Percentiles rank a stretch among this genome's conserved stretches.
phyloP scores from a whole-genome alignment of 2,113 vertebrate species.

The Melospiza melodia region DNA sequence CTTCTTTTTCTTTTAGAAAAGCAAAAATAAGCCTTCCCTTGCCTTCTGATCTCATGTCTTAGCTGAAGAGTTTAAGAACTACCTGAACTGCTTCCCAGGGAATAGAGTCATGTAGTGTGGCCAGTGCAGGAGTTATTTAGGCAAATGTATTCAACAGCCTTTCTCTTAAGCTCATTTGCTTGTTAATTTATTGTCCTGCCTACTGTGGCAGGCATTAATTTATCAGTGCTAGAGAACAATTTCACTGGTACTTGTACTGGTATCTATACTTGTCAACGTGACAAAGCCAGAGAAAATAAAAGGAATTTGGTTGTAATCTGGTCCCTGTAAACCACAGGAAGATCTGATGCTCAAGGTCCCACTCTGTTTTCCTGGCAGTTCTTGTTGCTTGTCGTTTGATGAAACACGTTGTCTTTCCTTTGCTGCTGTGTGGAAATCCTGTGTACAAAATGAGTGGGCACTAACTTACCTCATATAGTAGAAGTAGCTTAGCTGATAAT shows the following conservation, averaged over 20 bases:
- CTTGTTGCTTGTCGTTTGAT: background rate
- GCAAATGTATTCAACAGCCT: background rate
- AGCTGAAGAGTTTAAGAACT: background rate
- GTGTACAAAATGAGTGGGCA: background rate
- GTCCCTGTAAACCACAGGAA: background rate
- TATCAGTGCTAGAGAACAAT: background rate
- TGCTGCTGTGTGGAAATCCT: background rate
- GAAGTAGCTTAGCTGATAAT: background rate
- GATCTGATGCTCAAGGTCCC: background rate
- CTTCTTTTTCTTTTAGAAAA: background rate
- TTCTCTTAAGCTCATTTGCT: background rate
- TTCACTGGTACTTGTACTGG: background rate
- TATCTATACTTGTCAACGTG: background rate
- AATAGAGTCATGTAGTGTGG: background rate
- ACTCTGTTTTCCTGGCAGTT: background rate
- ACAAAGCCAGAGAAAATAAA: background rate
- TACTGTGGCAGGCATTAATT: background rate
- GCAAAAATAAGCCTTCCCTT: background rate
- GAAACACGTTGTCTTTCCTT: background rate
- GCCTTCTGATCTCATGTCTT: background rate
- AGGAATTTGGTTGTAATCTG: background rate
- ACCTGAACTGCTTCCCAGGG: background rate
- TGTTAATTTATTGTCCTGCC: slow-evolving; percentile 6
- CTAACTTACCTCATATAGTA: background rate
- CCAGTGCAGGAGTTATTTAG: background rate